phyloP scores from a whole-genome alignment of 2,888 invertebrate genomes.

The Parnassius glacialis region DNA sequence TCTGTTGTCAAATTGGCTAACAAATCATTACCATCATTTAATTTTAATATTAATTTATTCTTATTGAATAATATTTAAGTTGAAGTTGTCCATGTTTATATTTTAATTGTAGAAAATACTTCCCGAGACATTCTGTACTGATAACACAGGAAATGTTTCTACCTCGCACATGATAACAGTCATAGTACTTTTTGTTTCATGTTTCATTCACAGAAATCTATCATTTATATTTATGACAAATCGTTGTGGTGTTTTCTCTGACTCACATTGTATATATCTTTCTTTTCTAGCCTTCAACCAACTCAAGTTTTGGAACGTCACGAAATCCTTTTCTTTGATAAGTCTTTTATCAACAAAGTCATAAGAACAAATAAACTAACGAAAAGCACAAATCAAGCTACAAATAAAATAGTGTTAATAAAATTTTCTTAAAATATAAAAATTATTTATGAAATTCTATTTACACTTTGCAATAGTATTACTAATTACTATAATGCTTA shows the following conservation, averaged over 20 bases:
- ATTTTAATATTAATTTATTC: no score
- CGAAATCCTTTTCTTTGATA: constrained; percentile 76
- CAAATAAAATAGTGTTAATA: constrained; percentile 57
- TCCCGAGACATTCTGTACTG: constrained; percentile 27
- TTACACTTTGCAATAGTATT: constrained; percentile 56
- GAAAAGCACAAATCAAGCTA: constrained; percentile 73
- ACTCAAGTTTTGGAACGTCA: constrained; percentile 63
- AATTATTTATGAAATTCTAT: constrained; percentile 45
- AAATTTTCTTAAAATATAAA: constrained; percentile 44
- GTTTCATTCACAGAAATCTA: background rate
- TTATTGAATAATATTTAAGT: no score
- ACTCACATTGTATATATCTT: constrained; percentile 4
- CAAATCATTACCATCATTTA: no score
- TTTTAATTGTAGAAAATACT: background rate
- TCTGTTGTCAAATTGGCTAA: no score
- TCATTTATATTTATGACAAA: background rate
- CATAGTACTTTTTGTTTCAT: constrained; percentile 27
- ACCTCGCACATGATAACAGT: constrained; percentile 15
- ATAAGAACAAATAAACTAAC: constrained; percentile 59
- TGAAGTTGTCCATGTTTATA: no score
- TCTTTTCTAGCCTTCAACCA: constrained; percentile 60
- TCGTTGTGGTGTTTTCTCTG: background rate
- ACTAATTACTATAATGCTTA: constrained; percentile 34
- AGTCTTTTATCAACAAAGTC: constrained; percentile 40
- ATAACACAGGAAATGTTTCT: constrained; percentile 37